These are phyloP conservation scores for Brachypteracias leptosomus DNA, from an alignment of 2,113 vertebrate species.

Conservation along the genomic window DNA sequence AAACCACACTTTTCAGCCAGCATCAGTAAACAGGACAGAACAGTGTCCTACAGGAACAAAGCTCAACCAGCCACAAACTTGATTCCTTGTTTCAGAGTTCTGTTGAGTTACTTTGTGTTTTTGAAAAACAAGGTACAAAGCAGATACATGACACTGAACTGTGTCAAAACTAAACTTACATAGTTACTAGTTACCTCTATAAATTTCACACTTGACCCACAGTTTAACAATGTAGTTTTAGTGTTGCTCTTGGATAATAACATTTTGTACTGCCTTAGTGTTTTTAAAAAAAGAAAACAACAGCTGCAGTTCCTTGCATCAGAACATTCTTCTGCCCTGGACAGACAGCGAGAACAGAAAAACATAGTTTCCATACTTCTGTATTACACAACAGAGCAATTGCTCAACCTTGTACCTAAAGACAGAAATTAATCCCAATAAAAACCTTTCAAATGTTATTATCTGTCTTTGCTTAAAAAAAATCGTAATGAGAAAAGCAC, in stretches of 20 bases:
- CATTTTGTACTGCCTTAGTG: accelerated
- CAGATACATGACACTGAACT: neutral
- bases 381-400: neutral
- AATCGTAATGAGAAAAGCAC: accelerated
- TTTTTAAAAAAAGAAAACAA: no score
- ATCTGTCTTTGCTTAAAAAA: accelerated
- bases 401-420: neutral
- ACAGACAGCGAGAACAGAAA: neutral
- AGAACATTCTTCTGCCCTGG: neutral
- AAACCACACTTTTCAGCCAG: accelerated
- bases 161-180: neutral
- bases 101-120: neutral
- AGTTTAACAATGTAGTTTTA: neutral
- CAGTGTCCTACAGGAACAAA: accelerated
- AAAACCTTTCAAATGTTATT: neutral
- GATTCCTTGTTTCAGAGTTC: neutral
- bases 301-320: neutral
- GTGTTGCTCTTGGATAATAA: neutral
- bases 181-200: neutral
- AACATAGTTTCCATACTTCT: neutral
- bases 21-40: neutral
- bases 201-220: neutral
- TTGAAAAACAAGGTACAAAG: neutral
- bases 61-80: neutral
- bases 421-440: neutral